phyloP scores from a whole-genome alignment of 2,113 vertebrate genomes.

The Microtus richardsoni region DNA sequence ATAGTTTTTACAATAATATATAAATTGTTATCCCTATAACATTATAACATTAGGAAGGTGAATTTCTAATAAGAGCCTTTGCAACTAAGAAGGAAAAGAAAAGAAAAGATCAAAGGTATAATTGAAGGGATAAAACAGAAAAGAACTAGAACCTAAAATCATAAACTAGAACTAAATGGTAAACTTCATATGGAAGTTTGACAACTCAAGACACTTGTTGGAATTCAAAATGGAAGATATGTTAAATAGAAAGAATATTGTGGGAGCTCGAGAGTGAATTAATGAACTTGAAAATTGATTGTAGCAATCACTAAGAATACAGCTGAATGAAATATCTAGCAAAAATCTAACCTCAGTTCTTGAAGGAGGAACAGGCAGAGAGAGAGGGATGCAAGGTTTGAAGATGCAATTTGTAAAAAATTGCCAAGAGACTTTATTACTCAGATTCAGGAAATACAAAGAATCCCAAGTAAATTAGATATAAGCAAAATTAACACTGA shows the following conservation, averaged over 20 bases:
- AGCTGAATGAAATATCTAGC: neutral
- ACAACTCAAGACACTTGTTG: neutral
- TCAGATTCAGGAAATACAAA: conserved; percentile 28
- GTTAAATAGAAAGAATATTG: neutral
- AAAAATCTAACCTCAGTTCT: neutral
- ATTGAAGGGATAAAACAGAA: neutral
- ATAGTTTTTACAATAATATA: neutral
- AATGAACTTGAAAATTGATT: neutral
- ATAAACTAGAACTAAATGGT: neutral
- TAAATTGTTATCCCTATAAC: neutral
- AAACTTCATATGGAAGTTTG: neutral
- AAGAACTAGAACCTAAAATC: neutral
- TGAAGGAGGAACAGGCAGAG: neutral
- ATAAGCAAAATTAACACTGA: conserved; percentile 13
- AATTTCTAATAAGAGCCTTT: neutral
- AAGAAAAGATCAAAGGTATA: neutral
- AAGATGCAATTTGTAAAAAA: neutral
- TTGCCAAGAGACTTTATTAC: neutral
- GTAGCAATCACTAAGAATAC: neutral
- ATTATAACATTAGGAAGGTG: neutral
- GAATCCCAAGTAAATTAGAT: neutral
- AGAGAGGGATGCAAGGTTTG: neutral
- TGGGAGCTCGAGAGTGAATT: neutral
- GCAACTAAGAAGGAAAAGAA: neutral
- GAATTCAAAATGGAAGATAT: neutral